A percentile compares a stretch with the other conserved stretches of the same genome.
These are phyloP conservation scores for Ceratosolen fusciceps DNA, from an alignment of 1,140 invertebrate species.

Conservation along the genomic window DNA sequence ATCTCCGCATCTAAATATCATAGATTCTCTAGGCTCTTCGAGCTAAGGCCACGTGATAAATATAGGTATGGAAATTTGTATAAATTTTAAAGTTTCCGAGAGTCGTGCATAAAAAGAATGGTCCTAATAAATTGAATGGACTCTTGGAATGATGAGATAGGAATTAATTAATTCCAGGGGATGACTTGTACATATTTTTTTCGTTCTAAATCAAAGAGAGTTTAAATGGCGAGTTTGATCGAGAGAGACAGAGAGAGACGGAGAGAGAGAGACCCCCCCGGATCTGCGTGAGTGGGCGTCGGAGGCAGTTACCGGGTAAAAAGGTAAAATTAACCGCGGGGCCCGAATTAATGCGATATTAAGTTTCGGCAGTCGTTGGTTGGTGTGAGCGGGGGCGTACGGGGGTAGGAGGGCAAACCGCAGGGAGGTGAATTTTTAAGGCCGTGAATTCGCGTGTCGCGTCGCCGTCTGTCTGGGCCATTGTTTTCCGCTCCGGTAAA, in stretches of 20 bases:
- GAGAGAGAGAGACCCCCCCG: too few species aligned
- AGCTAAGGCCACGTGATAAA: not conserved
- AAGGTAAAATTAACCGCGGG: not conserved
- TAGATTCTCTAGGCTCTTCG: not conserved
- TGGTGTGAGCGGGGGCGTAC: not conserved
- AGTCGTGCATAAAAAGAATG: too few species aligned
- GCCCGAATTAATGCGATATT: not conserved
- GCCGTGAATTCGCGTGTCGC: not conserved
- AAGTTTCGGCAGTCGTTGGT: not conserved
- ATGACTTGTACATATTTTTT: too few species aligned
- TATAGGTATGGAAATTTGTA: too few species aligned
- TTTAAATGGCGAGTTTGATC: too few species aligned
- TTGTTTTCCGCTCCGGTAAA: slow-evolving; percentile 23
- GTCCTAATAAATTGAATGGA: too few species aligned
- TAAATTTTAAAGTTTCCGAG: too few species aligned
- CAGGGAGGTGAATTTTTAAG: not conserved
- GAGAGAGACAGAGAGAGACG: too few species aligned
- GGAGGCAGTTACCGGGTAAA: not conserved
- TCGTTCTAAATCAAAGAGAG: too few species aligned
- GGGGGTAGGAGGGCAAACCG: not conserved
- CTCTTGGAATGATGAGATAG: too few species aligned
- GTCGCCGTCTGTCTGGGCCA: not conserved
- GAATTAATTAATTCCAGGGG: too few species aligned
- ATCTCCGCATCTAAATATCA: not conserved
- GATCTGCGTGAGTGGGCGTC: too few species aligned